These are phyloP conservation scores for Hypotaenidia okinawae DNA, from an alignment of 2,797 vertebrate species.

Conservation along the genomic window DNA sequence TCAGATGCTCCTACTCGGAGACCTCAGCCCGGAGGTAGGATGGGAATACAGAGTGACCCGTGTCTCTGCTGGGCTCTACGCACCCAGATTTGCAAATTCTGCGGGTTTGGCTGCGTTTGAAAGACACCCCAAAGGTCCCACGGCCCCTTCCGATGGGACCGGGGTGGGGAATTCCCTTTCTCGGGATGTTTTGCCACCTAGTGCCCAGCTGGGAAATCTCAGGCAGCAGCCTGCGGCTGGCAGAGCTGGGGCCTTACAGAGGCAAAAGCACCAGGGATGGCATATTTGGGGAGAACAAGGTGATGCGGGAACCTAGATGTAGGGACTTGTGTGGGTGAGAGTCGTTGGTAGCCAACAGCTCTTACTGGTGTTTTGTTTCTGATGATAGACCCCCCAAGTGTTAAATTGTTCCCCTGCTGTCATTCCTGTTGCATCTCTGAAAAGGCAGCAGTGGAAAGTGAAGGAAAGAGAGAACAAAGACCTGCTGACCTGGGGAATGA, in stretches of 20 bases:
- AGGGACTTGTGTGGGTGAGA: neutral
- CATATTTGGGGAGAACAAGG: neutral
- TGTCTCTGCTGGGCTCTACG: neutral
- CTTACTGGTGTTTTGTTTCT: neutral
- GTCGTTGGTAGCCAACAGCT: accelerated
- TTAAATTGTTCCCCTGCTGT: neutral
- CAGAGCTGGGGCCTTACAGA: neutral
- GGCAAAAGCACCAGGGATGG: neutral
- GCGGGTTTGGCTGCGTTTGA: neutral
- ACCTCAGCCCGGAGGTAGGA: neutral
- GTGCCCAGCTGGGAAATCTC: constrained; percentile 40
- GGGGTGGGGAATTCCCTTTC: neutral
- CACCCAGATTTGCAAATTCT: neutral
- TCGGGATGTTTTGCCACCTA: constrained; percentile 62
- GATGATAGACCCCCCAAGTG: neutral
- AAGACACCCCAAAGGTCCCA: neutral
- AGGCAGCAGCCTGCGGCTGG: neutral
- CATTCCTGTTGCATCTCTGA: neutral
- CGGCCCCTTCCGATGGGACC: neutral
- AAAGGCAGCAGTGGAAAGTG: neutral
- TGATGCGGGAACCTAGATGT: neutral
- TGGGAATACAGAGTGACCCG: neutral
- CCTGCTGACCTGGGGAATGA: neutral
- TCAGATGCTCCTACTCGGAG: neutral
- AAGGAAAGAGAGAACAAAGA: neutral